phyloP scores from a whole-genome alignment of 2,113 vertebrate species.

The Taurulus bubalis region DNA sequence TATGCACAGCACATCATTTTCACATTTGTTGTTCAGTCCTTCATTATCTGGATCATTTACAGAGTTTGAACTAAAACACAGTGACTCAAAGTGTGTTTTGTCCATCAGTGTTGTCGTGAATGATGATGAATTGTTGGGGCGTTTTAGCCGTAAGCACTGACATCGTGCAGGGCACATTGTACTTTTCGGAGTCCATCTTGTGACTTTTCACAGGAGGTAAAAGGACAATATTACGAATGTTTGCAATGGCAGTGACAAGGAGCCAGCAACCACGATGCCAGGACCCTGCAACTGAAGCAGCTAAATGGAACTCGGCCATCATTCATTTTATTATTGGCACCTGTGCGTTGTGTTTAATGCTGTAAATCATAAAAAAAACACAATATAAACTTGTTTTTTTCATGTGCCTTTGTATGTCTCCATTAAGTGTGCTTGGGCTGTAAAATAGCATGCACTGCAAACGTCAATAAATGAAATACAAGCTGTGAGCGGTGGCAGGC shows the following conservation, averaged over 20 bases:
- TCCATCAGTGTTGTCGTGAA: neutral
- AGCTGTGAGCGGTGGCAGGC: conserved; percentile 3
- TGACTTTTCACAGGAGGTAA: neutral
- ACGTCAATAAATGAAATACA: conserved; percentile 22
- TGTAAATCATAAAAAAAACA: neutral
- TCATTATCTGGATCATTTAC: neutral
- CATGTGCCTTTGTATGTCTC: neutral
- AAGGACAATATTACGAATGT: neutral
- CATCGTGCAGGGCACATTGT: neutral
- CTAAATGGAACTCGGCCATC: neutral
- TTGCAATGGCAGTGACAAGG: neutral
- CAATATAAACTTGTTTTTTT: too few relatives aligned
- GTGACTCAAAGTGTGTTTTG: neutral
- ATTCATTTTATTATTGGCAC: neutral
- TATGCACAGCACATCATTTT: neutral
- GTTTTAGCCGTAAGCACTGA: too few relatives aligned
- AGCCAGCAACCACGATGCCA: neutral
- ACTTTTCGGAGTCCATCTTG: neutral
- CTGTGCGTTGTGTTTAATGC: neutral
- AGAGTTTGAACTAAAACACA: neutral
- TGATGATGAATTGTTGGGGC: neutral
- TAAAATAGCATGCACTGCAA: neutral
- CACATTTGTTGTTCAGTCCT: neutral
- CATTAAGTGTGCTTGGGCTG: neutral
- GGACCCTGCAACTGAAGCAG: neutral